These are phyloP conservation scores for Oreortyx pictus DNA, from an alignment of 2,797 vertebrate species.

Conservation along the genomic window DNA sequence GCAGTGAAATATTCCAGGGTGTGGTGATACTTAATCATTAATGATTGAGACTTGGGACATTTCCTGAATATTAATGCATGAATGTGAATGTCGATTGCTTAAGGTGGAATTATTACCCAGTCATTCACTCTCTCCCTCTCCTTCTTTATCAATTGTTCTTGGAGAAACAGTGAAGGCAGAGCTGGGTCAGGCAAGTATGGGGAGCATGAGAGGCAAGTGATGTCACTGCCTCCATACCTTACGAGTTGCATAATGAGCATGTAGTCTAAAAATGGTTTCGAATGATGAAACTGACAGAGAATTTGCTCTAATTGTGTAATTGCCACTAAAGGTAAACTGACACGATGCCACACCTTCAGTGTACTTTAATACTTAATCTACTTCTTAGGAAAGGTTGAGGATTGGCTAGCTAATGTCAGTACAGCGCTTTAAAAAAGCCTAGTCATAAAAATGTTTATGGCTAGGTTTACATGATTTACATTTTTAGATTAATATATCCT, in stretches of 20 bases:
- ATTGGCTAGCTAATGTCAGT: constrained; percentile 22
- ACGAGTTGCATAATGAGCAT: neutral
- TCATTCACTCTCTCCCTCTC: neutral
- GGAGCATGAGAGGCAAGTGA: neutral
- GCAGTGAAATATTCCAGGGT: constrained; percentile 58
- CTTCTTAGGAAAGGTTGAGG: neutral
- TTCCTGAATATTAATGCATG: constrained; percentile 70
- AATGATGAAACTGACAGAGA: neutral
- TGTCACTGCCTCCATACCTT: neutral
- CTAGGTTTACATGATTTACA: neutral
- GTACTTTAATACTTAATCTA: constrained; percentile 55
- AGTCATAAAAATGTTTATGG: constrained; percentile 33
- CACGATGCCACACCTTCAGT: constrained; percentile 1
- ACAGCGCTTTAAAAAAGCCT: neutral
- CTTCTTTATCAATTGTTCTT: neutral
- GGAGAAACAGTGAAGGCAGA: neutral
- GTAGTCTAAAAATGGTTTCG: neutral
- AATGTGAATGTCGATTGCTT: constrained; percentile 41
- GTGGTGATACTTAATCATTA: constrained; percentile 64
- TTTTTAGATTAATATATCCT: constrained; percentile 12
- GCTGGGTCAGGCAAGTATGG: constrained; percentile 2
- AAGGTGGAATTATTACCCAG: constrained; percentile 11
- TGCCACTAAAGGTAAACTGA: neutral
- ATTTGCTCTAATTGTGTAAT: constrained; percentile 3
- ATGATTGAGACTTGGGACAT: constrained; percentile 61